Conservation (phyloP, 2,888 invertebrate species). For the Pyrgus malvae region DNA sequence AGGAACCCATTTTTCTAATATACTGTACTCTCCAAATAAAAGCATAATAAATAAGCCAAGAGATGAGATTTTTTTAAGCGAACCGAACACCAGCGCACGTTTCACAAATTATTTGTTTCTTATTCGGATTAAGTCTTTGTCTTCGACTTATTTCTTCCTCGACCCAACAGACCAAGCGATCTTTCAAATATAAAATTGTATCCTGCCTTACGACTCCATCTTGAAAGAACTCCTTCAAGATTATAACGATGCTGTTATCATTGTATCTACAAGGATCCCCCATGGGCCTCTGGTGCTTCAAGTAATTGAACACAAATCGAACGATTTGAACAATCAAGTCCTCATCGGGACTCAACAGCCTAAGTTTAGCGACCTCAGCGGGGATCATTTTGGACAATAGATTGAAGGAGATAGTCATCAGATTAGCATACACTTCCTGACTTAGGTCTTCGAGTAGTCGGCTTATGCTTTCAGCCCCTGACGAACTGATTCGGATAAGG, state of each 20-base stretch:
- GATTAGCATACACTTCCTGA: constrained; percentile 60
- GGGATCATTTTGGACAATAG: constrained; percentile 60
- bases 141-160: constrained; percentile 51
- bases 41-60: too few relatives aligned
- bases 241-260: constrained; percentile 61
- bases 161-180: constrained; percentile 54
- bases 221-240: constrained; percentile 70
- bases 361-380: constrained; percentile 58
- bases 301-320: constrained; percentile 66
- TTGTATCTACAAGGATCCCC: constrained; percentile 53
- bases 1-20: too few relatives aligned
- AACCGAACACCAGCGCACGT: constrained; percentile 59
- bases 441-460: constrained; percentile 59
- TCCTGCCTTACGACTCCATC: constrained; percentile 63
- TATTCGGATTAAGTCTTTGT: constrained; percentile 49
- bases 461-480: constrained; percentile 64
- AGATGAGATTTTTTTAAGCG: constrained; percentile 20
- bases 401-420: constrained; percentile 68
- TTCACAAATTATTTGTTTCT: constrained; percentile 55
- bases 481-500: constrained; percentile 58
- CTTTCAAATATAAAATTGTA: constrained; percentile 59
- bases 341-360: constrained; percentile 63
- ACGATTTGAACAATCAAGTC: constrained; percentile 69
- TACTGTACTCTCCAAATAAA: too few relatives aligned
- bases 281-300: constrained; percentile 63